These are phyloP conservation scores for Caloenas nicobarica DNA, from an alignment of 2,113 vertebrate genomes.

Conservation along the genomic window DNA sequence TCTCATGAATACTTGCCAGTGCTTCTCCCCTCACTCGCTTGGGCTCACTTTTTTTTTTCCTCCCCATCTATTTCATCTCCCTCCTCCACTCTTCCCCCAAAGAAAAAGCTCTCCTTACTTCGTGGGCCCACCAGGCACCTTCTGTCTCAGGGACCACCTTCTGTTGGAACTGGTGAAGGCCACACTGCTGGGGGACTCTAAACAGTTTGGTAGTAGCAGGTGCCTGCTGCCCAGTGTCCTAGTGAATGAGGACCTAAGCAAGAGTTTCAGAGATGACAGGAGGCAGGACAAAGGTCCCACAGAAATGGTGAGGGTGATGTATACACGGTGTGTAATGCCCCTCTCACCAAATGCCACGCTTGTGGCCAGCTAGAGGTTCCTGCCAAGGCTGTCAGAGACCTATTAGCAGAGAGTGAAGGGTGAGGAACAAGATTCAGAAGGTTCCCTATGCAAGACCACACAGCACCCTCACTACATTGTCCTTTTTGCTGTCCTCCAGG, in stretches of 20 bases:
- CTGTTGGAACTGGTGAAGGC: background rate
- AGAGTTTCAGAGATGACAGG: background rate
- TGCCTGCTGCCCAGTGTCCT: background rate
- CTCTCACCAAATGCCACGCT: background rate
- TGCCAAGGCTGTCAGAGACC: background rate
- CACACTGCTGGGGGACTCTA: background rate
- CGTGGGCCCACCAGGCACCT: background rate
- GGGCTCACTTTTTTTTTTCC: conserved; percentile 9
- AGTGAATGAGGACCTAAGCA: background rate
- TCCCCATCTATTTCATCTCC: conserved; percentile 20
- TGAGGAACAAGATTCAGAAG: background rate
- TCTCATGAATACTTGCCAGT: conserved; percentile 1
- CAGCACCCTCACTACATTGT: background rate
- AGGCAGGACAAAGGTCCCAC: background rate
- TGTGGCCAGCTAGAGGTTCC: background rate
- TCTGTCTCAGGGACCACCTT: background rate
- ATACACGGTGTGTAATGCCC: background rate
- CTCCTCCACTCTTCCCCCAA: background rate
- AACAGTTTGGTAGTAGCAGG: background rate
- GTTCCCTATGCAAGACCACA: background rate
- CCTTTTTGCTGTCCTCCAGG: background rate
- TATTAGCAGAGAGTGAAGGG: background rate
- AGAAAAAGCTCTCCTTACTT: conserved; percentile 31
- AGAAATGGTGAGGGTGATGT: background rate
- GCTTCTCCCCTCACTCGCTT: background rate